Percentiles rank a stretch among this genome's conserved stretches.
Conservation (phyloP, 2,113 vertebrate species). For the Caracal caracal region DNA sequence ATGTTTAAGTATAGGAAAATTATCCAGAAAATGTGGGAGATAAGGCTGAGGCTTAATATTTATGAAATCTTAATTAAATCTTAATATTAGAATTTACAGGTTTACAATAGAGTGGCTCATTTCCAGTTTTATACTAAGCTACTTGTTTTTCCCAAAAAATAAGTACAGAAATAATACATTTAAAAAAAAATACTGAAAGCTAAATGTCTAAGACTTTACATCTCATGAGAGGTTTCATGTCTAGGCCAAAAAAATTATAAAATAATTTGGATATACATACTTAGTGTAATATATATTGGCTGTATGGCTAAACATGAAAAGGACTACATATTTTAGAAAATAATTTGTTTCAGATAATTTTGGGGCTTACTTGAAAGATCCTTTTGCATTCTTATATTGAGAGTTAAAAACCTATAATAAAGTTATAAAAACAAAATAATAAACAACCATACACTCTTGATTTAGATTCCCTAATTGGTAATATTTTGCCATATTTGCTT, state of each 20-base stretch:
- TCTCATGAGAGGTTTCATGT: neutral
- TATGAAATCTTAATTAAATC: constrained; percentile 11
- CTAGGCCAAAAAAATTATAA: neutral
- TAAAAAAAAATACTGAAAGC: neutral
- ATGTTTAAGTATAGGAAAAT: neutral
- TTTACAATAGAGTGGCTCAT: neutral
- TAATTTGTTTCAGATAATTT: neutral
- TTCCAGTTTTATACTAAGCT: neutral
- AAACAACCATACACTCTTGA: neutral
- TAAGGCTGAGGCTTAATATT: neutral
- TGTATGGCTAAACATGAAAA: constrained; percentile 15
- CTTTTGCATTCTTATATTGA: neutral
- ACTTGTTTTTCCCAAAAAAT: neutral
- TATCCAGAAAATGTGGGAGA: neutral
- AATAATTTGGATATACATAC: neutral
- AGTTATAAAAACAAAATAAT: neutral
- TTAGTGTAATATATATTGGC: neutral
- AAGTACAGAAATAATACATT: constrained; percentile 20
- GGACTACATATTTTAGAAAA: neutral
- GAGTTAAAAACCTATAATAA: constrained; percentile 22
- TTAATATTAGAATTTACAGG: neutral
- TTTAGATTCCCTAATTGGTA: neutral
- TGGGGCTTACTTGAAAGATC: neutral
- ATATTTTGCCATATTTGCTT: neutral
- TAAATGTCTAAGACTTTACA: neutral